Base-by-base conservation (phyloP, 2,113 vertebrate genomes). In the Chaenocephalus aceratus region DNA sequence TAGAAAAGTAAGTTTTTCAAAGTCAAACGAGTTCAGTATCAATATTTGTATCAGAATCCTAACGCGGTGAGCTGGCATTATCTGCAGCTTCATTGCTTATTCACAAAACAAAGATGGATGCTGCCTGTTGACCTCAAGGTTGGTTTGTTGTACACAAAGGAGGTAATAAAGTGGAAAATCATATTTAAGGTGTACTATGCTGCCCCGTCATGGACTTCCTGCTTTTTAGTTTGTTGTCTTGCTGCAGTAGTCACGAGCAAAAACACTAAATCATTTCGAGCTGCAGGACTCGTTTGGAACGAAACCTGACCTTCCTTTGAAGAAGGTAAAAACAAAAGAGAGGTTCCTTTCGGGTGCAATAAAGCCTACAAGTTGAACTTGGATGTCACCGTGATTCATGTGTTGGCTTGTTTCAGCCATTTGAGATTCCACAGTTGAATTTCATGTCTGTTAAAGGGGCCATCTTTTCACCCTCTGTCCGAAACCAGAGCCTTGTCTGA, bases 1-100 rank as follows among this genome's bases (percentile, higher is more conserved):
- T 26, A 48, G 23, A 65, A 61, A 71, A 36, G n/a, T 58, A 30
- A 3, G 36, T 71, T 54, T 56, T 18, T 64, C 59, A 57, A 61
- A 61, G 61, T 63, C 69, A 48, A 16, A 13, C 3, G 26, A 45
- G 6, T n/a, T 45, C 48, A 53, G 53, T 10, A 54, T 5, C 30
- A 30, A 30, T 44, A 26, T 3, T 45, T 4, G 5, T n/a, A 44
- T 41, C 36, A 48, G 44, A 34, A 36, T 21, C 1, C 8, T 46
- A 6, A 58, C 21, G 30, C 14, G 12, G 16, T 48, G 30, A 6
- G 72, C 44, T 66, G 54, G 16, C 6, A 26, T 3, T 9, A 51
- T 52, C 59, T 14, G 10, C 10, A 14, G 57, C 30, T 51, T 10
- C 5, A 9, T 26, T 30, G 11, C 57, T 72, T 21, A 51, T 54